Evolutionary conservation across 2,113 vertebrate species (phyloP), one percentile per base, ranked within the genome.

Genomic region (Rhineura floridana): DNA sequence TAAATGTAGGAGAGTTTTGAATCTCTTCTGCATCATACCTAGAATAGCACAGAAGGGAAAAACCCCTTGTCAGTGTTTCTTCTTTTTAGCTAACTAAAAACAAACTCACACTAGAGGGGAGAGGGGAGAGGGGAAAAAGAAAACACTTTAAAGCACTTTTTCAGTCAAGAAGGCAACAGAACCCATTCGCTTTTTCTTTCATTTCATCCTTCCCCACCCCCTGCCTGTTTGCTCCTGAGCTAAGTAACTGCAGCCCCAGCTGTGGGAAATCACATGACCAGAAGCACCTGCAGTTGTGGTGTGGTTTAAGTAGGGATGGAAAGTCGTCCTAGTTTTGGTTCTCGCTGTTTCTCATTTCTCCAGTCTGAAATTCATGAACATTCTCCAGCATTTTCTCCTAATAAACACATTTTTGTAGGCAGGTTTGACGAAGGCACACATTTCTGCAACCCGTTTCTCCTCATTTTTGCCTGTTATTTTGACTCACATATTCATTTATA

Each of bases 231-330:
- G 33, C 65, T 30, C 55, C 55, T 11, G 55, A 25, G 28, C 44
- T n/a, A 11, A 44, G 77, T 3, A n/a, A 25, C 2, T 84, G 63
- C 28, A 50, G 12, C 8, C 7, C 75, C 2, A n/a, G 69, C 30
- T 85, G 80, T 88, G 78, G 48, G 81, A 91, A 84, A 92, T 86
- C 80, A 92, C 6, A 42, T 88, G 50, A 93, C 17, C 42, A 90
- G 63, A 46, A 28, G 13, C 91, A 93, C 1, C 50, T 91, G 89
- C 0, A 69, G 11, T 28, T n/a, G 7, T 63, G 52, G 6, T 36
- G 25, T 65, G 48, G 2, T 80, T 55, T 33, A 55, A n/a, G n/a
- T n/a, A n/a, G n/a, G n/a, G n/a, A n/a, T n/a, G n/a, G n/a, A n/a
- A n/a, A n/a, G n/a, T n/a, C n/a, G n/a, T n/a, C n/a, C n/a, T n/a